Evolutionary conservation across 2,113 vertebrate genomes (phyloP).

Genomic region (Grallaria varia): DNA sequence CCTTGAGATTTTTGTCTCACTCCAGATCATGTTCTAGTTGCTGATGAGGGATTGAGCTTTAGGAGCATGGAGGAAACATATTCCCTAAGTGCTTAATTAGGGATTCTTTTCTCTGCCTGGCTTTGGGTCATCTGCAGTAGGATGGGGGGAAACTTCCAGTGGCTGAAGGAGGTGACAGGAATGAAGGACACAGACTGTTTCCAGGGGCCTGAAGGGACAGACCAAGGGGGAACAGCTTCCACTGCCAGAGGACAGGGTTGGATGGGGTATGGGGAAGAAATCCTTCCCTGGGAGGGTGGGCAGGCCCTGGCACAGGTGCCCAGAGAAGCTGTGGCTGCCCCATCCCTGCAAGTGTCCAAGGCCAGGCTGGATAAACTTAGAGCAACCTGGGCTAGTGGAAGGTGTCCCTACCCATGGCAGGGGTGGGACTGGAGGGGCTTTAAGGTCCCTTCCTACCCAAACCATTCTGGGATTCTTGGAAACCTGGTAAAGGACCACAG

Average conservation of each 20-base stretch:
- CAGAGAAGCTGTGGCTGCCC: not conserved
- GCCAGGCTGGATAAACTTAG: not conserved
- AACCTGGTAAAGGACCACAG: not conserved
- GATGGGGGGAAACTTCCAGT: not conserved
- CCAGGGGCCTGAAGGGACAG: not conserved
- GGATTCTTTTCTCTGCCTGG: not conserved
- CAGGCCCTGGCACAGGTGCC: not conserved
- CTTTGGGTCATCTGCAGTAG: not conserved
- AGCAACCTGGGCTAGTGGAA: rapidly evolving
- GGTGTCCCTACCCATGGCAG: not conserved
- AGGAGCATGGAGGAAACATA: not conserved
- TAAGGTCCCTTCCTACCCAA: not conserved
- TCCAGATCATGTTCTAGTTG: not conserved
- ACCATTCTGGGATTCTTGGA: not conserved
- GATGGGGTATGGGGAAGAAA: not conserved
- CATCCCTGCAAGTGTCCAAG: not conserved
- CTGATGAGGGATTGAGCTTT: not conserved
- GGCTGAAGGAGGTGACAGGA: not conserved
- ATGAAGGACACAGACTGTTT: not conserved
- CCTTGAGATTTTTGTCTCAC: not conserved
- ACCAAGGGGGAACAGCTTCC: not conserved
- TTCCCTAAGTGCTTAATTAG: not conserved
- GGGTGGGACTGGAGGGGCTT: rapidly evolving
- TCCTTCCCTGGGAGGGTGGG: not conserved
- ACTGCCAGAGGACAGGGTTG: not conserved